Conservation (phyloP, 2,113 vertebrate genomes). For the Tetrax tetrax region DNA sequence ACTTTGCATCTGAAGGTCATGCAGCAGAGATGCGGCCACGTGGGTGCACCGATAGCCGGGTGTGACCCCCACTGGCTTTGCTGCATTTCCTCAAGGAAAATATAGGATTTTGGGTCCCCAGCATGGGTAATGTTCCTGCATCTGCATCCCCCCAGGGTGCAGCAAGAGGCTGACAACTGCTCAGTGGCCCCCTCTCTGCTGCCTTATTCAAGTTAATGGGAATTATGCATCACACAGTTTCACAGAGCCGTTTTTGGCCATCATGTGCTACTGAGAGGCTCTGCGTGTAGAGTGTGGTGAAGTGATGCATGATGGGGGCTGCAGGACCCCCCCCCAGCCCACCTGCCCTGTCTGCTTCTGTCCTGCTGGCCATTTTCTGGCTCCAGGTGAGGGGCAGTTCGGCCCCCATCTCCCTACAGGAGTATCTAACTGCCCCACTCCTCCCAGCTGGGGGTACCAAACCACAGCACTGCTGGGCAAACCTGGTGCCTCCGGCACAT, state of each 20-base stretch:
- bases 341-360: background rate
- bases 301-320: background rate
- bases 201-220: background rate
- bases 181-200: background rate
- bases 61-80: background rate
- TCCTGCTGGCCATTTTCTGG: background rate
- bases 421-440: background rate
- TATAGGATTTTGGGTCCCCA: background rate
- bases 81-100: background rate
- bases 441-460: rapidly evolving
- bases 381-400: background rate
- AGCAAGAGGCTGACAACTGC: constrained; percentile 3
- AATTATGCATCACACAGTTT: background rate
- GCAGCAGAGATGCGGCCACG: rapidly evolving
- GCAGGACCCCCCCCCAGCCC: background rate
- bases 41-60: rapidly evolving
- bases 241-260: constrained; percentile 7
- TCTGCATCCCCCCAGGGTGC: background rate
- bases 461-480: background rate
- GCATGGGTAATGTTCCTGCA: background rate
- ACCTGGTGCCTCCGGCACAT: background rate
- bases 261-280: background rate
- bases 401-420: rapidly evolving
- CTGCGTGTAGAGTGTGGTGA: rapidly evolving
- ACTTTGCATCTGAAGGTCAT: background rate